Evolutionary conservation across 2,113 vertebrate species (phyloP), one percentile per base, ranked within the genome.

Genomic region (Petrocephalus microphthalmus): DNA sequence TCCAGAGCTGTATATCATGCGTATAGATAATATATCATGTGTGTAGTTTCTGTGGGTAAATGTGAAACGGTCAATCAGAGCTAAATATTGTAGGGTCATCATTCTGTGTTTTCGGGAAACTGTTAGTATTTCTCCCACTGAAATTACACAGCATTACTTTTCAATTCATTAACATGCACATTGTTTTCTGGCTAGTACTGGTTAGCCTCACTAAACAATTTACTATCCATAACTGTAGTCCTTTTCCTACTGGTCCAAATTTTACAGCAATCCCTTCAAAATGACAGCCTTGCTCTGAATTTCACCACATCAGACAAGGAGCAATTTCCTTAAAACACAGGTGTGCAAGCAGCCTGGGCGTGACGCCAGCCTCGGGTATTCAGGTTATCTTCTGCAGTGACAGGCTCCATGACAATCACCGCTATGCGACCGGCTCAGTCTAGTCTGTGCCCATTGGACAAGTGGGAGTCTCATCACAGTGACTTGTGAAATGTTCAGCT

Each of bases 341-440:
- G 60, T 67, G 60, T 67, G 10, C 10, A 13, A 89, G 84, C 87
- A 25, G 56, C 82, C 22, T n/a, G 87, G 25, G 71, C n/a, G 20
- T 47, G 53, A 45, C 71, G 87, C 85, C 60, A 87, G 85, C 84
- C 88, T 89, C 90, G 92, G 89, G 93, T 94, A 95, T 95, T 95
- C 94, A 95, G 94, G 94, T 95, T 94, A 95, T 95, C 95, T 95
- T 91, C 93, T 91, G 92, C 94, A 95, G 94, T 94, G 93, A 94
- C 92, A 94, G 94, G 91, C 94, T 94, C 94, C 92, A 92, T 91
- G 92, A 78, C 88, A 90, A 93, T 94, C 90, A 93, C 93, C 71
- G 2, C 5, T 15, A 78, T 42, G 71, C 71, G 42, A 78, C 71
- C 33, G 0, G 71, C 71, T 78, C 33, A 78, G 5, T 33, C 2